phyloP scores from a whole-genome alignment of 2,888 invertebrate species.

The Cephus rjabovi region DNA sequence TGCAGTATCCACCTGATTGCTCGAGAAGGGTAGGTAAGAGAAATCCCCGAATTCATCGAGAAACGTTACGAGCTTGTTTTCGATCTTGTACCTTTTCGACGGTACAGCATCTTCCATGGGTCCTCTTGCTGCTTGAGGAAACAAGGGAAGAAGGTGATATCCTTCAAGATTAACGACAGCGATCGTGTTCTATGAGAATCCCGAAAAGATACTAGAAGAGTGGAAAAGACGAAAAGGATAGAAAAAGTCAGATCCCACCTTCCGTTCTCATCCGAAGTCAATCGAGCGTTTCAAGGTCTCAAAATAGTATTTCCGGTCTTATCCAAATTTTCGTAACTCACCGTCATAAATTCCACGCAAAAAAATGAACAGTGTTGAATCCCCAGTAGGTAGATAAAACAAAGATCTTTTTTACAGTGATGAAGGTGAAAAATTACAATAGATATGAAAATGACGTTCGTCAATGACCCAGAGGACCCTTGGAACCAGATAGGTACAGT shows the following conservation, averaged over 20 bases:
- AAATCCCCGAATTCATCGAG: neutral
- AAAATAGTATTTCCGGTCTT: neutral
- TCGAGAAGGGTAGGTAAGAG: conserved; percentile 1
- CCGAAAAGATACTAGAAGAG: neutral
- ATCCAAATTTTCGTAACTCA: neutral
- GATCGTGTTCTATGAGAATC: neutral
- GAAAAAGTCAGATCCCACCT: neutral
- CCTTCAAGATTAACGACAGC: conserved; percentile 1
- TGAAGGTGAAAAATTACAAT: neutral
- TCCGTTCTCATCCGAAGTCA: neutral
- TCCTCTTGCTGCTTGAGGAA: neutral
- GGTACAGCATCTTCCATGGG: neutral
- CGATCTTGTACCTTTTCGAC: conserved; percentile 2
- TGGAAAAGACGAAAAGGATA: neutral
- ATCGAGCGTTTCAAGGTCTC: neutral
- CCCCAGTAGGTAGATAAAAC: neutral
- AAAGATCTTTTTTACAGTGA: neutral
- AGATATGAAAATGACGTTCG: neutral
- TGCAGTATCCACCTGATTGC: neutral
- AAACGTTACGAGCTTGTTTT: conserved; percentile 10
- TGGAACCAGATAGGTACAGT: neutral
- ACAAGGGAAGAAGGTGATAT: neutral
- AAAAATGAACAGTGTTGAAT: neutral
- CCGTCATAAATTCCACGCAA: neutral
- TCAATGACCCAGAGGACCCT: neutral